Evolutionary conservation across 2,888 invertebrate species (phyloP).

Genomic region (Melanostoma mellinum): DNA sequence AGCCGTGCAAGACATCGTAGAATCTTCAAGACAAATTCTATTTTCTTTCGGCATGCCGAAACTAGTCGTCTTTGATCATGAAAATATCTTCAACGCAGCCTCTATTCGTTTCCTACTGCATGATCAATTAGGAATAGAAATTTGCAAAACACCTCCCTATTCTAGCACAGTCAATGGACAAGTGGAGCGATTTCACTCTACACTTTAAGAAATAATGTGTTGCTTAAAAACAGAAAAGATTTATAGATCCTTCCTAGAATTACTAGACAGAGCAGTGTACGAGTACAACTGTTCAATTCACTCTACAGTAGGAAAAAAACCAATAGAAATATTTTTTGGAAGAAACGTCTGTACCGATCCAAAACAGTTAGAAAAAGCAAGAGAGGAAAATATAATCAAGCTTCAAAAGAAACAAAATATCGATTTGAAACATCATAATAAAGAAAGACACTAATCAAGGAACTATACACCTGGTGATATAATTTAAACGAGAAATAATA

Average conservation of each 20-base stretch:
- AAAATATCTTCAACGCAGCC: constrained; percentile 12
- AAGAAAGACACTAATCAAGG: not conserved
- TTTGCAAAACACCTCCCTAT: too few species aligned
- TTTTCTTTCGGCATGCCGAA: constrained; percentile 29
- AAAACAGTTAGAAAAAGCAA: not conserved
- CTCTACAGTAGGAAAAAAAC: not conserved
- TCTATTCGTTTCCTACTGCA: too few species aligned
- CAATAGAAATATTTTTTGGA: not conserved
- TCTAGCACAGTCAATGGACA: too few species aligned
- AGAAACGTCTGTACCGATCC: too few species aligned
- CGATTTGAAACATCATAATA: not conserved
- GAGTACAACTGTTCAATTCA: not conserved
- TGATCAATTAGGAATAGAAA: too few species aligned
- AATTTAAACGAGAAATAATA: constrained; percentile 1
- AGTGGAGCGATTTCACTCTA: too few species aligned
- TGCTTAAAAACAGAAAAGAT: too few species aligned
- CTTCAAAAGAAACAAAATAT: too few species aligned
- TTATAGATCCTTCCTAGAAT: too few species aligned
- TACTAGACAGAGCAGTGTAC: too few species aligned
- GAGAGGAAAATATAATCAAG: not conserved
- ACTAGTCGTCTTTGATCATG: constrained; percentile 44
- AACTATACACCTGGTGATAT: constrained; percentile 10
- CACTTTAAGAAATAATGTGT: too few species aligned
- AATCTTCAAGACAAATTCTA: constrained; percentile 30
- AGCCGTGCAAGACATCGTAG: constrained; percentile 29